Percentiles rank a stretch among this genome's conserved stretches.
Evolutionary conservation across 1,140 invertebrate species (phyloP).

Genomic region (Sycobia sp.): DNA sequence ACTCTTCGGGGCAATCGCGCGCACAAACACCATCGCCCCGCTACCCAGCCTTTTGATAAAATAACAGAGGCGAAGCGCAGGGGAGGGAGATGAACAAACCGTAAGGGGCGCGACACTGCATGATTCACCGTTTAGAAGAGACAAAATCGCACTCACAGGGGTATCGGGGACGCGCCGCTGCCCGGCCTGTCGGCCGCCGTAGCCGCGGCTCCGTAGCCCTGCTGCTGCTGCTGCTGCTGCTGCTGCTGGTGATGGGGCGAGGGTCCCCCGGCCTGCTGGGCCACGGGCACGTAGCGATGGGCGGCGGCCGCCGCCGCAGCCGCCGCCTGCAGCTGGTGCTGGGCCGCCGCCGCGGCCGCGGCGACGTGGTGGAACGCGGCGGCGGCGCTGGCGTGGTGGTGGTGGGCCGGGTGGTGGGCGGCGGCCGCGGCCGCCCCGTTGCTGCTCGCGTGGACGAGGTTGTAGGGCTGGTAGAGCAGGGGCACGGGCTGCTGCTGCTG

Average conservation of each 20-base stretch:
- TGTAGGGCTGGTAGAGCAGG: conserved; percentile 57
- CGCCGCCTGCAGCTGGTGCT: conserved; percentile 36
- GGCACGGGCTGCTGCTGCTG: not conserved
- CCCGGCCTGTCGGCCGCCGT: conserved; percentile 1
- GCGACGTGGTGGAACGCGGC: conserved; percentile 1
- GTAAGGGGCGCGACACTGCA: too few species aligned
- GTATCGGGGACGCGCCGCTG: conserved; percentile 34
- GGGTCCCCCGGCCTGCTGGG: conserved; percentile 33
- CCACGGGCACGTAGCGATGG: conserved; percentile 36
- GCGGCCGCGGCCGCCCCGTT: not conserved
- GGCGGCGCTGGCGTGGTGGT: conserved; percentile 34
- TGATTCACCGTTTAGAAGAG: too few species aligned
- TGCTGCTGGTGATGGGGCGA: conserved; percentile 41
- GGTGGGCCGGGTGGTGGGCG: not conserved
- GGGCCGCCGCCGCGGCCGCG: conserved; percentile 42
- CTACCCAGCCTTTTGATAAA: too few species aligned
- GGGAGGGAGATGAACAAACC: not conserved
- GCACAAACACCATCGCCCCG: too few species aligned
- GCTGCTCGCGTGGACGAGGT: conserved; percentile 45
- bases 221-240: conserved; percentile 35
- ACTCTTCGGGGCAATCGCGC: too few species aligned
- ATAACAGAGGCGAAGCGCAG: not conserved
- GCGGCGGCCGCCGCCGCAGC: conserved; percentile 43
- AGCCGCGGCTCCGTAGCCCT: conserved; percentile 35
- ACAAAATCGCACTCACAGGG: conserved; percentile 48